Evolutionary conservation across 1,140 invertebrate species (phyloP).

Genomic region (Phthorimaea operculella): DNA sequence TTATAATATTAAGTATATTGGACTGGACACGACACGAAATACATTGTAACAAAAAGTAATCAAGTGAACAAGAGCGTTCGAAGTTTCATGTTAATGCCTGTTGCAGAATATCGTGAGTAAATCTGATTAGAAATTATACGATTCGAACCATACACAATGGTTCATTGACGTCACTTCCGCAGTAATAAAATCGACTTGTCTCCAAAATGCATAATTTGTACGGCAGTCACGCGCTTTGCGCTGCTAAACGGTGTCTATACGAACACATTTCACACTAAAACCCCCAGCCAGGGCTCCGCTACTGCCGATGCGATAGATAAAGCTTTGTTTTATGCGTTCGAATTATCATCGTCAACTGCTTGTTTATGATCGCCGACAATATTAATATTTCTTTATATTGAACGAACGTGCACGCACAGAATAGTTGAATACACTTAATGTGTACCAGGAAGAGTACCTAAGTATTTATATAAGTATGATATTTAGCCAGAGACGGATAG

Average conservation of each 20-base stretch:
- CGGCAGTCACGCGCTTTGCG: conserved; percentile 57
- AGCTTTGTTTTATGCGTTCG: conserved; percentile 59
- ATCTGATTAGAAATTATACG: conserved; percentile 55
- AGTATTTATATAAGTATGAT: too few relatives aligned
- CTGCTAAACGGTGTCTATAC: conserved; percentile 62
- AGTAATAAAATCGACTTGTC: conserved; percentile 63
- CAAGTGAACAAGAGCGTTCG: neutral
- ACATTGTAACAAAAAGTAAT: too few relatives aligned
- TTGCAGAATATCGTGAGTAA: conserved; percentile 33
- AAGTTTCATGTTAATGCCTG: conserved; percentile 26
- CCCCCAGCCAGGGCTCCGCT: conserved; percentile 37
- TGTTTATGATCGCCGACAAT: conserved; percentile 45
- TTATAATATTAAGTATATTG: too few relatives aligned
- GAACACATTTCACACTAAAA: conserved; percentile 65
- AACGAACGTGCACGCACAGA: conserved; percentile 29
- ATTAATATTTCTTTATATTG: conserved; percentile 59
- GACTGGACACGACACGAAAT: too few relatives aligned
- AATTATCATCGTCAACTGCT: conserved; percentile 55
- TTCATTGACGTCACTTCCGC: conserved; percentile 65
- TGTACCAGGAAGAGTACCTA: too few relatives aligned
- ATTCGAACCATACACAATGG: conserved; percentile 52
- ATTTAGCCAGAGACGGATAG: too few relatives aligned
- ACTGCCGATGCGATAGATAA: conserved; percentile 56
- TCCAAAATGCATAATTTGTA: conserved; percentile 65
- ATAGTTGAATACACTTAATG: too few relatives aligned